Evolutionary conservation across 2,113 vertebrate species (phyloP).

Genomic region (Carassius auratus): DNA sequence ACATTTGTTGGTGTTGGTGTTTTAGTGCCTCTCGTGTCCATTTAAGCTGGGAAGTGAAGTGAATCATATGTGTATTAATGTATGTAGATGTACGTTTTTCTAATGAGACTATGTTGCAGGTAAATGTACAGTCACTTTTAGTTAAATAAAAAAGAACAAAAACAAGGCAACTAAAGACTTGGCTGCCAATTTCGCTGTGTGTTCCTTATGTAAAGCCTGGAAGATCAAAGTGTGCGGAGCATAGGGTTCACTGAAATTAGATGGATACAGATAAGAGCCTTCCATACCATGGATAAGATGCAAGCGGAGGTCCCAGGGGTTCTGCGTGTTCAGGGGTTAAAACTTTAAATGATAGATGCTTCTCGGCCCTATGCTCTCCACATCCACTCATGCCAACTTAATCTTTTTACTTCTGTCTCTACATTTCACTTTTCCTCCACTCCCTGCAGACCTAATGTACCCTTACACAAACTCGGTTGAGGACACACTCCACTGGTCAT

Average conservation of each 20-base stretch:
- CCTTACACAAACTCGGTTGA: neutral
- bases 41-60: neutral
- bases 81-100: neutral
- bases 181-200: neutral
- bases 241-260: neutral
- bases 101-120: neutral
- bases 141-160: neutral
- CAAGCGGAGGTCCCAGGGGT: neutral
- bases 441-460: neutral
- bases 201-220: neutral
- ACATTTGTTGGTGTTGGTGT: neutral
- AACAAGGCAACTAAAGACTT: neutral
- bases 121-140: neutral
- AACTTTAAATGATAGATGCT: slow-evolving; percentile 17
- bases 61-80: neutral
- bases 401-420: slow-evolving; percentile 5
- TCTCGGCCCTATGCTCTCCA: neutral
- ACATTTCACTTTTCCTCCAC: neutral
- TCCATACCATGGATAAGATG: neutral
- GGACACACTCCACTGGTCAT: slow-evolving; percentile 12
- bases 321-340: slow-evolving; percentile 5
- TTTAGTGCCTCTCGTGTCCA: neutral
- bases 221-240: neutral
- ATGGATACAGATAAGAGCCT: neutral
- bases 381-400: neutral